Percentiles rank a stretch among this genome's conserved stretches.
phyloP scores from a whole-genome alignment of 2,888 invertebrate species.

The Anthrax anthrax region DNA sequence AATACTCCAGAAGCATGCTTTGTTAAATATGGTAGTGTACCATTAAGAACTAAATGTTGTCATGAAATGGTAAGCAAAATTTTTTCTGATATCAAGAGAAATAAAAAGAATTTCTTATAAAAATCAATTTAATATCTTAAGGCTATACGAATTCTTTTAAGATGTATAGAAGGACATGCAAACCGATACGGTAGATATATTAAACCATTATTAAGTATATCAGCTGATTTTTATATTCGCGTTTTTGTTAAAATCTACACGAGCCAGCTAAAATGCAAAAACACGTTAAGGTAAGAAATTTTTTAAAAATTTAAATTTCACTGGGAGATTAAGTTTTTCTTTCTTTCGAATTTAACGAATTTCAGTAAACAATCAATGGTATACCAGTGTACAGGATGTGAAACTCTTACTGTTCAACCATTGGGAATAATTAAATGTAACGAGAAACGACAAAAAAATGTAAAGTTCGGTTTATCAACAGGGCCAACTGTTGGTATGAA shows the following conservation, averaged over 20 bases:
- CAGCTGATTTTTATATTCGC: conserved; percentile 92
- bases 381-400: conserved; percentile 84
- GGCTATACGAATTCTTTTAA: conserved; percentile 85
- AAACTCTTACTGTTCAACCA: conserved; percentile 60
- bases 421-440: conserved; percentile 49
- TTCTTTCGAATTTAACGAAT: not conserved
- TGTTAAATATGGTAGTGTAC: conserved; percentile 83
- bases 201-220: conserved; percentile 76
- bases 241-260: conserved; percentile 77
- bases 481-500: conserved; percentile 50
- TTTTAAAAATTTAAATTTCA: not conserved
- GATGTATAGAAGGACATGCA: conserved; percentile 81
- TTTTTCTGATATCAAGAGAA: not conserved
- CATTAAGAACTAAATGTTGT: conserved; percentile 70
- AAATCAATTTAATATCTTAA: conserved; percentile 32
- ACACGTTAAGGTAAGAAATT: conserved; percentile 51
- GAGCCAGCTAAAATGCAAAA: conserved; percentile 74
- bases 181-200: conserved; percentile 88
- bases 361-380: conserved; percentile 74
- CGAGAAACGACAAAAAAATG: conserved; percentile 41
- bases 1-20: conserved; percentile 91
- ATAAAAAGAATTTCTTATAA: not conserved
- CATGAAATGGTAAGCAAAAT: conserved; percentile 71
- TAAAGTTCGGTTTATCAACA: conserved; percentile 51
- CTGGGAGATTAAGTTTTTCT: no score